Base-by-base conservation (phyloP, 2,113 vertebrate species). In the Pantherophis guttatus region DNA sequence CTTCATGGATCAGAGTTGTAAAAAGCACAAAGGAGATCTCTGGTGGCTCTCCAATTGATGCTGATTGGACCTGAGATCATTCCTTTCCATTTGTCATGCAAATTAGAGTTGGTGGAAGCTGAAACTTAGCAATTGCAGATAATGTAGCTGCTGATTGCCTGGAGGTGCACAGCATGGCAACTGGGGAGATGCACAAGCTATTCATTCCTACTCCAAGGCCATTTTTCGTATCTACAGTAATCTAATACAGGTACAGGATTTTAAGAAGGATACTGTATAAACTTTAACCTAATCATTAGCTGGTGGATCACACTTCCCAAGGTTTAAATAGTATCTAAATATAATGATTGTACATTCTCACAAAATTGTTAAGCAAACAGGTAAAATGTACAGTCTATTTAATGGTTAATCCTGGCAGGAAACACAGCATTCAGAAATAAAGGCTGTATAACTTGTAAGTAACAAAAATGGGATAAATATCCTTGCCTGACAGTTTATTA, bases 1-100 rank as follows among this genome's bases (percentile, higher is more conserved):
- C 86, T 54, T 21, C 75, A 33, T 0, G 5, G 93, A 93, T 59
- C 90, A 87, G 93, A 93, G 9, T 0, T 91, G 52, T 3, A n/a
- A 92, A 94, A 92, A 70, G 93, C 91, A 65, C 89, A 91, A 94
- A 93, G 95, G 95, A 91, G 87, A 94, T 87, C 39, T 3, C 29
- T 70, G 65, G 65, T 70, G 65, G 65, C 65, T 3, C 1, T 44
- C 17, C 75, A 81, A 39, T 9, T 81, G 75, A 81, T 44, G 9
- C 33, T 81, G 75, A 44, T 81, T 21, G 33, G 33, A 81, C 17
- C 75, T 44, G 39, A 81, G 75, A 81, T 9, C 33, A 44, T 81
- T 8, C 17, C 8, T 81, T 81, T 44, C n/a, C 33, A 81, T 44
- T 81, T 81, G 33, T 81, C 33, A 44, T 44, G 17, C 75, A 81